Percentiles rank a stretch among this genome's conserved stretches.
These are phyloP conservation scores for Drosophila persimilis DNA, from an alignment of 1,140 invertebrate species.

Conservation along the genomic window DNA sequence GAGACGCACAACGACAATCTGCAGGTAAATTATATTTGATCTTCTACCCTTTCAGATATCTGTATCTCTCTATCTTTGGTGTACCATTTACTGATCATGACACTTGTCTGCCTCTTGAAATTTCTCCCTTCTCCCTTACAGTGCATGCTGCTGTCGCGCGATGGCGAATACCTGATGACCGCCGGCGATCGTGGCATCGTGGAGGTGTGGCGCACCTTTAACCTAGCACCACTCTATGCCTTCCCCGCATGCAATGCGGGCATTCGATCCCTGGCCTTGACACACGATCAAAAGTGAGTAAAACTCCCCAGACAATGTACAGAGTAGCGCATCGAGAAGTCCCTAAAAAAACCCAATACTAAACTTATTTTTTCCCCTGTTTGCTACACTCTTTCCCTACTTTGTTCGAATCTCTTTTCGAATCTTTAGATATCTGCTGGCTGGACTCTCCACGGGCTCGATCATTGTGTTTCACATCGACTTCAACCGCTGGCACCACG, in stretches of 20 bases:
- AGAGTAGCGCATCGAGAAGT: neutral
- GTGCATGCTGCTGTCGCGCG: slow-evolving; percentile 96
- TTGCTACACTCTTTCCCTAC: neutral
- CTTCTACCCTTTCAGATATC: neutral
- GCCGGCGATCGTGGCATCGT: slow-evolving; percentile 98
- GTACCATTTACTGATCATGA: neutral
- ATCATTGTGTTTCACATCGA: slow-evolving; percentile 99
- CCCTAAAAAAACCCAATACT: neutral
- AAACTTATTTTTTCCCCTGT: neutral
- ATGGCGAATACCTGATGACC: slow-evolving; percentile 99
- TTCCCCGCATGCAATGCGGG: slow-evolving; percentile 98
- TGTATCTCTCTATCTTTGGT: neutral
- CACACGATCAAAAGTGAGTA: slow-evolving; percentile 98
- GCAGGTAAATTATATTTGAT: slow-evolving; percentile 86
- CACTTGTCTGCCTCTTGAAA: neutral
- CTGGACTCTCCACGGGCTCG: slow-evolving; percentile 97
- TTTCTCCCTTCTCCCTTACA: slow-evolving; percentile 83
- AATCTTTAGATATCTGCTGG: slow-evolving; percentile 94
- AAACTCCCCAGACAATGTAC: neutral
- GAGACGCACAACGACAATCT: slow-evolving; percentile 97
- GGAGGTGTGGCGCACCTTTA: slow-evolving; percentile 99
- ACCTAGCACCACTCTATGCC: slow-evolving; percentile 97
- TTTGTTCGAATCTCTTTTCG: slow-evolving; percentile 24
- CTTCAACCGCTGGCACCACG: slow-evolving; percentile 99
- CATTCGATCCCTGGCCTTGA: slow-evolving; percentile 95